phyloP scores from a whole-genome alignment of 1,140 invertebrate species.

The Neelides sp. region DNA sequence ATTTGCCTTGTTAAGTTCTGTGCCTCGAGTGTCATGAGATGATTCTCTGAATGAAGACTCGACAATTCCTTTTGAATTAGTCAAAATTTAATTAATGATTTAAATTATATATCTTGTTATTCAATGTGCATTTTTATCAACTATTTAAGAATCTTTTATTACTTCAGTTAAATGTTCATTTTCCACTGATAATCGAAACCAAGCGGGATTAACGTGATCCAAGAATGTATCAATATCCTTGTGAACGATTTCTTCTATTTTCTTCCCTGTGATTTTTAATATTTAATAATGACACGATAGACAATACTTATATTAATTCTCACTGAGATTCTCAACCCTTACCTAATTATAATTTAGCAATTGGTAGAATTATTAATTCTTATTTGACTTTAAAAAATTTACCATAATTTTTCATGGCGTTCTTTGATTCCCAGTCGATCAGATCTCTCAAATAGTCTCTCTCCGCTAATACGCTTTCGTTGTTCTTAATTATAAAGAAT shows the following conservation, averaged over 20 bases:
- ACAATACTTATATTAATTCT: too few species aligned
- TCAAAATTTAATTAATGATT: background rate
- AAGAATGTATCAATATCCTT: slow-evolving; percentile 24
- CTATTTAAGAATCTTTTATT: background rate
- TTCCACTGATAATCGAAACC: slow-evolving; percentile 26
- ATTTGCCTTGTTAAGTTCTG: too few species aligned
- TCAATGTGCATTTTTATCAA: too few species aligned
- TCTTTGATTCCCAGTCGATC: slow-evolving; percentile 21
- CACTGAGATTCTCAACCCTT: too few species aligned
- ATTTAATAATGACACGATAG: too few species aligned
- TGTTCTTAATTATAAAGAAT: slow-evolving; percentile 17
- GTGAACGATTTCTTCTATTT: slow-evolving; percentile 24
- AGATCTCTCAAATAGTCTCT: slow-evolving; percentile 19
- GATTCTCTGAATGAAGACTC: too few species aligned
- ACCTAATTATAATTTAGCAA: too few species aligned
- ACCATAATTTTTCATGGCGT: slow-evolving; percentile 19
- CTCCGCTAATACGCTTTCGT: slow-evolving; percentile 17
- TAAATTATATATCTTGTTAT: too few species aligned
- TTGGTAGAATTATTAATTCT: too few species aligned
- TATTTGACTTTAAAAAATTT: too few species aligned
- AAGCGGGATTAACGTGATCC: slow-evolving; percentile 22
- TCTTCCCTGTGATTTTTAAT: slow-evolving; percentile 17
- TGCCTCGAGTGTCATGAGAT: too few species aligned
- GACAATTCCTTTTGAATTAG: too few species aligned
- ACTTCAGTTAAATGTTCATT: slow-evolving; percentile 16